Percentiles rank a stretch among this genome's conserved stretches.
phyloP scores from a whole-genome alignment of 2,888 invertebrate species.

The Pristionchus arcanus region DNA sequence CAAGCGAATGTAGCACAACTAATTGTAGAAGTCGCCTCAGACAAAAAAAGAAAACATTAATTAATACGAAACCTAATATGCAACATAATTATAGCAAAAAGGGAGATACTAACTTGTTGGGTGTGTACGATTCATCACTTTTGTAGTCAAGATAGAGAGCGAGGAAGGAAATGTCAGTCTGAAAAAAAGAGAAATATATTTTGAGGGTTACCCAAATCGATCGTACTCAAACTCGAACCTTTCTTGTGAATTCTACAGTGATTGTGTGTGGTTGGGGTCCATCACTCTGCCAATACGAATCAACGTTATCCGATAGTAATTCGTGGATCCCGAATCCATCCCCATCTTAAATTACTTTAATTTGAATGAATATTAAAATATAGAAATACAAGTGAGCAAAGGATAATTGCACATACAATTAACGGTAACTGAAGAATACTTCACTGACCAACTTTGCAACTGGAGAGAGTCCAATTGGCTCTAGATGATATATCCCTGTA shows the following conservation, averaged over 20 bases:
- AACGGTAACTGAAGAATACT: constrained; percentile 6
- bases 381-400: background rate
- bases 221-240: constrained; percentile 36
- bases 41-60: too few species aligned
- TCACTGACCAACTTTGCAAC: constrained; percentile 92
- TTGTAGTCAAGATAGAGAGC: constrained; percentile 98
- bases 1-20: background rate
- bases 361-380: background rate
- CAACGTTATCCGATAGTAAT: constrained; percentile 93
- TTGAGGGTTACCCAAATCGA: background rate
- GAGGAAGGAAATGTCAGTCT: constrained; percentile 93
- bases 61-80: too few species aligned
- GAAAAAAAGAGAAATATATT: background rate
- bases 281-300: constrained; percentile 99
- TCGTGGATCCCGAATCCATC: constrained; percentile 98
- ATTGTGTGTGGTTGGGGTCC: constrained; percentile 98
- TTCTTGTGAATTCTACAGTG: constrained; percentile 85
- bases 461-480: constrained; percentile 98
- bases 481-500: constrained; percentile 90
- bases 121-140: constrained; percentile 98
- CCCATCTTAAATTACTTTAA: constrained; percentile 38
- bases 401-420: background rate
- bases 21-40: too few species aligned
- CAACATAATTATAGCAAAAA: background rate
- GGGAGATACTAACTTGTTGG: constrained; percentile 84